Evolutionary conservation across 1,140 invertebrate species (phyloP), one percentile per base, ranked within the genome.

Genomic region (Gonatopus flavifemur): DNA sequence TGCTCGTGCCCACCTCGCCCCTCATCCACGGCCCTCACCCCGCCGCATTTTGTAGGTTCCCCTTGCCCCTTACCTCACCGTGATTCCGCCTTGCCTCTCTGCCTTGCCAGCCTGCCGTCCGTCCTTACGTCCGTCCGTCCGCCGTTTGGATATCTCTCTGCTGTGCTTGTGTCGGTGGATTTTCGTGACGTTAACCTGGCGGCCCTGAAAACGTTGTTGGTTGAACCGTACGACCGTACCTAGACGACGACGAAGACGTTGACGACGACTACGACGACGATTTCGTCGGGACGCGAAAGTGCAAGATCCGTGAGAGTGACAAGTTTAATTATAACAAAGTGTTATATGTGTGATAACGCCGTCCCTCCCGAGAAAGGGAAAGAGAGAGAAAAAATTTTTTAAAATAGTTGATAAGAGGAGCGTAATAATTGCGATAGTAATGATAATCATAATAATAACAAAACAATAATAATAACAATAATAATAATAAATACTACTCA

Each of bases 181-280:
- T 58, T n/a, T 60, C 66, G 69, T 71, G 68, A 74, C 72, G 73
- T 77, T 77, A 74, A 77, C 74, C 73, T 72, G 70, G 63, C 71
- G 72, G 74, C 73, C 73, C 73, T 76, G 71, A 77, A 74, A 74
- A 71, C 60, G 52, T 48, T 47, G 58, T 60, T 32, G 56, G n/a
- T n/a, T 61, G 63, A 58, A 63, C 57, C 60, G 48, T 39, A 35
- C 16, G 58, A 55, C 58, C 55, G 58, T 58, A 58, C 66, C 57
- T 67, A 68, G 68, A 72, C 66, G 65, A 59, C 61, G 51, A 61
- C 57, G 57, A n/a, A 53, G 48, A 51, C 52, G 55, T 57, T 32
- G 49, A n/a, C n/a, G n/a, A n/a, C 66, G 59, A 68, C 68, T 69
- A 72, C 66, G 65, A 59, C 61, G 51, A 61, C 57, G 57, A n/a